phyloP scores from a whole-genome alignment of 2,797 vertebrate species.

The Ctenosaura bakeri region DNA sequence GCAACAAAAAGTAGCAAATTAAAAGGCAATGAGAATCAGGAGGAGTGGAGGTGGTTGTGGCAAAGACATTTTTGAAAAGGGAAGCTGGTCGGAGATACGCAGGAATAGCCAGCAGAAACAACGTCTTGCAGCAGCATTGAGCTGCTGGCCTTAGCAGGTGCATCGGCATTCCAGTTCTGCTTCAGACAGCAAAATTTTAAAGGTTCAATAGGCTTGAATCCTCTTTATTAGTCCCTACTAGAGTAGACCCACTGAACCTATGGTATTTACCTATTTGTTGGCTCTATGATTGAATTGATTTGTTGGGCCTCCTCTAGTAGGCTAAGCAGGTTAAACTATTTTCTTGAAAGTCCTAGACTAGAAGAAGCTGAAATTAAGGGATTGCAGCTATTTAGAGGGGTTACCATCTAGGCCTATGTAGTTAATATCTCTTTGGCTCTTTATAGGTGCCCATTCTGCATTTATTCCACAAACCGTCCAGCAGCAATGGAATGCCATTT shows the following conservation, averaged over 20 bases:
- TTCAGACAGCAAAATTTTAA: not conserved
- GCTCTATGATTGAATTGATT: too few species aligned
- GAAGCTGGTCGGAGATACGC: not conserved
- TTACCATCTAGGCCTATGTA: conserved; percentile 1
- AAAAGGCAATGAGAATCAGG: not conserved
- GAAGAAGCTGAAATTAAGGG: not conserved
- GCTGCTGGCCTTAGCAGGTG: not conserved
- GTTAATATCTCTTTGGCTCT: conserved; percentile 55
- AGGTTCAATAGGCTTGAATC: not conserved
- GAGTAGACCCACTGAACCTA: too few species aligned
- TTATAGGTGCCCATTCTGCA: conserved; percentile 97
- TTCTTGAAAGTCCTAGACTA: not conserved
- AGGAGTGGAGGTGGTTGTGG: not conserved
- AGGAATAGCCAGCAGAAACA: not conserved
- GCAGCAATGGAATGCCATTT: conserved; percentile 99
- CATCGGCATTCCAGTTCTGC: not conserved
- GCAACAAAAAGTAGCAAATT: not conserved
- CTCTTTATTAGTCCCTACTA: too few species aligned
- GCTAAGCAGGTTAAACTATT: not conserved
- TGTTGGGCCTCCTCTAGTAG: too few species aligned
- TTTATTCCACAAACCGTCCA: conserved; percentile 98
- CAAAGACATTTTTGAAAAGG: not conserved
- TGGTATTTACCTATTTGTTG: too few species aligned
- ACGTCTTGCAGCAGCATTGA: not conserved
- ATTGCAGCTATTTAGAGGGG: conserved; percentile 8